Evolutionary conservation across 92 coral and sea anemone genomes (phyloP).

Genomic region (Parazoanthus darwini): DNA sequence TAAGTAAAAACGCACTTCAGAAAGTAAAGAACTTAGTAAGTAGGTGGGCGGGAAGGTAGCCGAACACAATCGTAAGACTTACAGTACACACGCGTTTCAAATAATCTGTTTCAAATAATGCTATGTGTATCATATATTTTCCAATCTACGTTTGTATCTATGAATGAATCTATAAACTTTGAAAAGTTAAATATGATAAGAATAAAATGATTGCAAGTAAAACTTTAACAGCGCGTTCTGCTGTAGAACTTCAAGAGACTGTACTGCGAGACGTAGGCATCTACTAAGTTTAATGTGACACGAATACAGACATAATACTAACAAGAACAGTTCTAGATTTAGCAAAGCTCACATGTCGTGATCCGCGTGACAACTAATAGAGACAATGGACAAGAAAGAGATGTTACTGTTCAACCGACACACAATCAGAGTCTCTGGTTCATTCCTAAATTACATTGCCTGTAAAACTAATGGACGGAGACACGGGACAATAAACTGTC

Average conservation of each 20-base stretch:
- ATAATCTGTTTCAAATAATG: too few relatives aligned
- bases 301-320: constrained; percentile 38
- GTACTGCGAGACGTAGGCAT: too few relatives aligned
- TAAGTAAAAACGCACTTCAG: too few relatives aligned
- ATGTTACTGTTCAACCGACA: constrained; percentile 46
- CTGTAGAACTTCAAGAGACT: not conserved
- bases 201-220: not conserved
- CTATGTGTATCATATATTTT: too few relatives aligned
- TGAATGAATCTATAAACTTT: not conserved
- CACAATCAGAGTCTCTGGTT: not conserved
- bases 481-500: too few relatives aligned
- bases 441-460: not conserved
- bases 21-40: too few relatives aligned
- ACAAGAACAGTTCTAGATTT: constrained; percentile 41
- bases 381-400: not conserved
- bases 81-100: too few relatives aligned
- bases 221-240: not conserved
- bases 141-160: not conserved
- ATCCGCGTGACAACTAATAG: constrained; percentile 41
- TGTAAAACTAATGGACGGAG: too few relatives aligned
- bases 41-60: too few relatives aligned
- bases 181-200: too few relatives aligned
- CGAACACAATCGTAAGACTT: too few relatives aligned
- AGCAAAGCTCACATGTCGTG: constrained; percentile 48
- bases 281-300: not conserved